A percentile compares a stretch with the other conserved stretches of the same genome.
phyloP scores from a whole-genome alignment of 2,888 invertebrate genomes.

The Globia sparganii region DNA sequence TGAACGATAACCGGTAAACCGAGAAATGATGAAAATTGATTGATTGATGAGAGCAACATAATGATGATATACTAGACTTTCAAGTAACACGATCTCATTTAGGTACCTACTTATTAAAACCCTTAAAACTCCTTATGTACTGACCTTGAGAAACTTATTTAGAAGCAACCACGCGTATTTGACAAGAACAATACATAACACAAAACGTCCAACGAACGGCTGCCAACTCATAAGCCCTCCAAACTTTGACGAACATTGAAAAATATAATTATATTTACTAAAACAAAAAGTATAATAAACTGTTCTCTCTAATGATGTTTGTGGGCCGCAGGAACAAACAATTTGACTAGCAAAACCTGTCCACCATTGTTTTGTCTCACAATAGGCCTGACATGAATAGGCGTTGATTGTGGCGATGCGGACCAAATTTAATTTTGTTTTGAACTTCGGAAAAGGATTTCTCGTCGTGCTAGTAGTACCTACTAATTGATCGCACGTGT shows the following conservation, averaged over 20 bases:
- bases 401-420: conserved; percentile 71
- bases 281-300: conserved; percentile 55
- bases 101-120: no score
- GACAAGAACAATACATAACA: not conserved
- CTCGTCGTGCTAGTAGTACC: conserved; percentile 9
- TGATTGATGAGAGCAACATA: no score
- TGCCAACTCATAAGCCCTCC: not conserved
- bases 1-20: not conserved
- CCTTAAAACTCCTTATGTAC: not conserved
- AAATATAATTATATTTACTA: conserved; percentile 44
- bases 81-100: not conserved
- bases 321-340: conserved; percentile 66
- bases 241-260: conserved; percentile 15
- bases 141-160: not conserved
- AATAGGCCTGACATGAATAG: conserved; percentile 72
- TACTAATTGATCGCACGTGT: conserved; percentile 36
- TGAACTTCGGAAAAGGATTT: conserved; percentile 49
- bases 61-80: not conserved
- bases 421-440: conserved; percentile 70
- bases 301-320: conserved; percentile 67
- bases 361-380: conserved; percentile 70
- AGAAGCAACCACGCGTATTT: not conserved
- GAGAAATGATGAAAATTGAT: not conserved
- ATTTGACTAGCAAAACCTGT: conserved; percentile 72
- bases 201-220: not conserved